phyloP scores from a whole-genome alignment of 2,888 invertebrate genomes.

The Blastobasis lacticolella region DNA sequence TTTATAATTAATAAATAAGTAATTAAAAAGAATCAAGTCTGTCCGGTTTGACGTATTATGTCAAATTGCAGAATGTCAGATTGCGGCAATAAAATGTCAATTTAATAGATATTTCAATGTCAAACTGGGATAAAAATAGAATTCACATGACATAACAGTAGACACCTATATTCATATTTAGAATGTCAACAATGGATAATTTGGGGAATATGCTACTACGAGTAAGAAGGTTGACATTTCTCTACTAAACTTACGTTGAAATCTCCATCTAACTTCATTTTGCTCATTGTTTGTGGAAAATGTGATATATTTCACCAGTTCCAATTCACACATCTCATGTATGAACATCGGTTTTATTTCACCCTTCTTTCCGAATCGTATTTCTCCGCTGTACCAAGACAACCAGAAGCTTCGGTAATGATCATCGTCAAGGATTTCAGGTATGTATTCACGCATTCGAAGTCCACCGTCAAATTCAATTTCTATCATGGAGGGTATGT shows the following conservation, averaged over 20 bases:
- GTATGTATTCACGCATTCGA: conserved; percentile 17
- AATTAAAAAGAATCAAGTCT: no score
- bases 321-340: conserved; percentile 10
- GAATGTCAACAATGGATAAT: no score
- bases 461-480: conserved; percentile 7
- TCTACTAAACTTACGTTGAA: conserved; percentile 4
- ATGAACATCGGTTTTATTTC: conserved; percentile 30
- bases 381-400: conserved; percentile 56
- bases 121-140: no score
- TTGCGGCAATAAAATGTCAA: no score
- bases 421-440: conserved; percentile 50
- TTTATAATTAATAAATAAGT: no score
- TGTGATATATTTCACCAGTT: conserved; percentile 26
- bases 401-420: conserved; percentile 64
- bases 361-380: conserved; percentile 48
- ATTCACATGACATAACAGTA: no score
- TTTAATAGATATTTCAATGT: no score
- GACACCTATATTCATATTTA: no score
- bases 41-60: no score
- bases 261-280: conserved; percentile 18
- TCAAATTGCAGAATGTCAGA: no score
- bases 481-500: conserved; percentile 24
- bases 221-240: no score
- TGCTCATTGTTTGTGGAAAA: conserved; percentile 13
- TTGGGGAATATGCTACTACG: no score